phyloP scores from a whole-genome alignment of 2,113 vertebrate genomes.

The Haemorhous mexicanus region DNA sequence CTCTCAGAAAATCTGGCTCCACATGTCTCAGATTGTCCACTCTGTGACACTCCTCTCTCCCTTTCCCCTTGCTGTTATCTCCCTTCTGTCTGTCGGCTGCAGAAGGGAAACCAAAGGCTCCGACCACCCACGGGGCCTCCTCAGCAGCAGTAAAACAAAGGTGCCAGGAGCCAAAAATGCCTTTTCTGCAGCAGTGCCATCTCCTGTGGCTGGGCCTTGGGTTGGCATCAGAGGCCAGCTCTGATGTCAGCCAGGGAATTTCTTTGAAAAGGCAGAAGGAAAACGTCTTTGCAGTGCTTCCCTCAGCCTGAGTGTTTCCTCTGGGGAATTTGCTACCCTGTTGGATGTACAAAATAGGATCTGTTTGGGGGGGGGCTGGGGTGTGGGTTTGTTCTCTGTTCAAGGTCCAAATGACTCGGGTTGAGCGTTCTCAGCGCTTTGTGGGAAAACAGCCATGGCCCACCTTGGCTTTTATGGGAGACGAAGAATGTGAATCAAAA shows the following conservation, averaged over 20 bases:
- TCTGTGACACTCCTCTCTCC: not conserved
- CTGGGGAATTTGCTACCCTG: not conserved
- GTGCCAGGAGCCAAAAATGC: not conserved
- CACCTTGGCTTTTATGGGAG: conserved; percentile 59
- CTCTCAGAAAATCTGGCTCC: not conserved
- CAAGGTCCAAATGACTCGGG: not conserved
- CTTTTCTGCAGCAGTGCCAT: not conserved
- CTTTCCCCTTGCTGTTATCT: not conserved
- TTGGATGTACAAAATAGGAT: not conserved
- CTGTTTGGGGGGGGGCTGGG: not conserved
- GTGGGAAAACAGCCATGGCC: not conserved
- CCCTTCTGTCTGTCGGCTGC: not conserved
- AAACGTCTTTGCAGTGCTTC: not conserved
- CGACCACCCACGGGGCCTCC: conserved; percentile 13
- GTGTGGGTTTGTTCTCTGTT: not conserved
- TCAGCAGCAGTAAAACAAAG: not conserved
- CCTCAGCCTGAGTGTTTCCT: not conserved
- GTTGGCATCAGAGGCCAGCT: not conserved
- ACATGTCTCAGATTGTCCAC: not conserved
- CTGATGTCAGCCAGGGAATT: not conserved
- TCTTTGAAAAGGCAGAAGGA: not conserved
- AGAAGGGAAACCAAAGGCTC: conserved; percentile 3
- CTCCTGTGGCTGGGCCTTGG: not conserved
- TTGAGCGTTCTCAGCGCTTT: not conserved
- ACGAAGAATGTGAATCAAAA: conserved; percentile 37